These are phyloP conservation scores for Augiades crinisus DNA, from an alignment of 2,888 invertebrate species.

Conservation along the genomic window DNA sequence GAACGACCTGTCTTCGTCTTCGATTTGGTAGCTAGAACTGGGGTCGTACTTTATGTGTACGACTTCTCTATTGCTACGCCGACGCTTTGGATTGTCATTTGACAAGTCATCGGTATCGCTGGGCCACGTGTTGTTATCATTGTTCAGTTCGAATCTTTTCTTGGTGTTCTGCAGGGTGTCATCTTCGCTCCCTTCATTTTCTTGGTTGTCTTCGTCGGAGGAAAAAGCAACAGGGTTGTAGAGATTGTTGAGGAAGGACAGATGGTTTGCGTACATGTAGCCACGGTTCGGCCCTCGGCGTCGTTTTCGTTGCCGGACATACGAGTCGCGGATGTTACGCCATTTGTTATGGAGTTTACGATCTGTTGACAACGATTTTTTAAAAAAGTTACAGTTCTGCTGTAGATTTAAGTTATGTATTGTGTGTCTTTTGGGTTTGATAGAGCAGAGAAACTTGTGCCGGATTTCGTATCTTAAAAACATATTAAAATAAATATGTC, in stretches of 20 bases:
- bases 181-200: conserved; percentile 42
- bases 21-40: conserved; percentile 37
- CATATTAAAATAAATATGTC: too few relatives aligned
- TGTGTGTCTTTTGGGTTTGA: too few relatives aligned
- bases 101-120: conserved; percentile 44
- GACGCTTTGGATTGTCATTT: conserved; percentile 46
- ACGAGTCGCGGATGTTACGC: conserved; percentile 70
- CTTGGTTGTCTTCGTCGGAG: conserved; percentile 36
- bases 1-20: conserved; percentile 64
- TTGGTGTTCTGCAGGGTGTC: conserved; percentile 34
- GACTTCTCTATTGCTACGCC: conserved; percentile 35
- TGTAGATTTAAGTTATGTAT: too few relatives aligned
- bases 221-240: conserved; percentile 40
- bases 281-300: conserved; percentile 41
- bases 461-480: too few relatives aligned
- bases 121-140: conserved; percentile 37
- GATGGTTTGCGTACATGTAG: conserved; percentile 58
- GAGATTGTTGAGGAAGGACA: conserved; percentile 52
- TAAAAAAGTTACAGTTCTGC: too few relatives aligned
- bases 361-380: conserved; percentile 43
- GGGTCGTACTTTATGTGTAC: conserved; percentile 55
- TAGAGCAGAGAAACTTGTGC: too few relatives aligned
- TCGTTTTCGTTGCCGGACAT: conserved; percentile 53
- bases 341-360: conserved; percentile 63
- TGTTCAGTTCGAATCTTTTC: conserved; percentile 17